Base-by-base conservation (phyloP, 2,113 vertebrate species). In the Gasterosteus aculeatus region DNA sequence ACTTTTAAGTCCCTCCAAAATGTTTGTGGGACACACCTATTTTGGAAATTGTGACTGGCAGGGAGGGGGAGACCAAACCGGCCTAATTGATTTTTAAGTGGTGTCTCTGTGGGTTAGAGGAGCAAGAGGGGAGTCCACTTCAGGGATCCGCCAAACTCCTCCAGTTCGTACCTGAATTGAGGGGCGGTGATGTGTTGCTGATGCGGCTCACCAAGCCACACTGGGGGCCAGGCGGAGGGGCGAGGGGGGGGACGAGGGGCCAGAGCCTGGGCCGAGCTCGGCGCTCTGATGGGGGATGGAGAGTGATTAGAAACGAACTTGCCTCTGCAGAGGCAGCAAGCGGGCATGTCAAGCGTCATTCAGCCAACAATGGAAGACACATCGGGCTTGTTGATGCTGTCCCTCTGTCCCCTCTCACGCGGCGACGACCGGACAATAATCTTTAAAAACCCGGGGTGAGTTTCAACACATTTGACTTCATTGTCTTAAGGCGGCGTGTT, bases 31-130 rank as follows among this genome's bases (percentile, higher is more conserved):
- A 41, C 58, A 64, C 85, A 85, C 79, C 82, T 80, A 77, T 77
- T 80, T 76, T 5, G 7, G 42, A 29, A 67, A 69, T 60, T 41
- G 64, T 60, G 65, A 74, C 75, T 41, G 39, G 47, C 39, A 15
- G 12, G 26, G 58, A 62, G 69, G 42, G 71, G 49, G 66, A 47
- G 65, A 61, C 61, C 18, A 77, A 76, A 73, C 49, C 69, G 92
- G 89, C 87, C 90, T 95, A 95, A 95, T 91, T 95, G 94, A 94
- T 95, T 95, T 94, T 93, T 93, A 95, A 95, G 92, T 93, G 92
- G 86, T 81, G 88, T 89, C 91, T 90, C 88, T 74, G 90, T 87
- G 88, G 92, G 85, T 74, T 82, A 61, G 90, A 85, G 59, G 68
- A 88, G 79, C 61, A 58, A 83, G 83, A 78, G 71, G 75, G 77